Evolutionary conservation across 1,140 invertebrate genomes (phyloP).

Genomic region (Brachystomella parvula): DNA sequence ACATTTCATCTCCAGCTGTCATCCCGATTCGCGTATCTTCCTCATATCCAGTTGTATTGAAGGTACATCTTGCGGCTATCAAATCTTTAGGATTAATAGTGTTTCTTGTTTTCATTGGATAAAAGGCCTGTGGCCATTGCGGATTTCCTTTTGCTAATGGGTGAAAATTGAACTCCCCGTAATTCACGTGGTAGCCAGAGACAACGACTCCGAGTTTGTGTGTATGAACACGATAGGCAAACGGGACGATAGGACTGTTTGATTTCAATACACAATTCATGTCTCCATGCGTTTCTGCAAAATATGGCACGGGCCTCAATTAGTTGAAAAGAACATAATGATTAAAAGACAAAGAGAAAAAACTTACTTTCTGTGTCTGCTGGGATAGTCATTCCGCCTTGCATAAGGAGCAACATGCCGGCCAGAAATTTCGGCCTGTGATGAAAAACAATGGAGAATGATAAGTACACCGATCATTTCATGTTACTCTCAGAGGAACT

Average conservation of each 20-base stretch:
- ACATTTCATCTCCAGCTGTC: constrained; percentile 59
- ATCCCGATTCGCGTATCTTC: constrained; percentile 43
- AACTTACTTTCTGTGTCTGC: constrained; percentile 41
- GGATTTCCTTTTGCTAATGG: constrained; percentile 41
- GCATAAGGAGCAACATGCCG: constrained; percentile 43
- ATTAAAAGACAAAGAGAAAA: constrained; percentile 13
- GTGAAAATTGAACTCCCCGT: constrained; percentile 7
- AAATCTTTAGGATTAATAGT: constrained; percentile 41
- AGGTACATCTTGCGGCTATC: constrained; percentile 45
- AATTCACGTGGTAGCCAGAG: constrained; percentile 44
- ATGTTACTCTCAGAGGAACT: background rate
- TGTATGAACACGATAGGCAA: constrained; percentile 55
- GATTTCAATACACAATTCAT: constrained; percentile 40
- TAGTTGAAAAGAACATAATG: background rate
- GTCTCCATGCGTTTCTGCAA: constrained; percentile 43
- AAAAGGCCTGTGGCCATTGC: constrained; percentile 49
- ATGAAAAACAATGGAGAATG: constrained; percentile 18
- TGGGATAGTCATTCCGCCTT: constrained; percentile 40
- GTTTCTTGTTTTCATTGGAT: constrained; percentile 41
- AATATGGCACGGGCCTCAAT: constrained; percentile 2
- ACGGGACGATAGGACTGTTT: constrained; percentile 45
- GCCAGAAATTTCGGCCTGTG: constrained; percentile 44
- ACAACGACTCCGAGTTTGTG: constrained; percentile 49
- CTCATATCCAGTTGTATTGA: constrained; percentile 40
- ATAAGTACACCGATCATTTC: background rate